These are phyloP conservation scores for Tetropium fuscum DNA, from an alignment of 2,888 invertebrate genomes.

Conservation along the genomic window DNA sequence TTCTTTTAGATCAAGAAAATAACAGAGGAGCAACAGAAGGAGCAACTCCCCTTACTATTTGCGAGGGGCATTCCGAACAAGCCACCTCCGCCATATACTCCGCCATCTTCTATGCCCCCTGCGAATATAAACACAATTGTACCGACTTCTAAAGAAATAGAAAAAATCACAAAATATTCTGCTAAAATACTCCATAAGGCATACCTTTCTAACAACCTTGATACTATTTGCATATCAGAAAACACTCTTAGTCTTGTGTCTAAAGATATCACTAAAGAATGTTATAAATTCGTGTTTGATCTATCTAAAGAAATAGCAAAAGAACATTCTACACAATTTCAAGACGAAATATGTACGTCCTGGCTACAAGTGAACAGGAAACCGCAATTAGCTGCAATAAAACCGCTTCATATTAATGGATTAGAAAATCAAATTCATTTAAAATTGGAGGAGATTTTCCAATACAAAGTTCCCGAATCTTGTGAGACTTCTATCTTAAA, in stretches of 20 bases:
- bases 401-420: constrained; percentile 66
- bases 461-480: constrained; percentile 67
- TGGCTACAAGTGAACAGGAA: constrained; percentile 67
- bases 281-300: constrained; percentile 72
- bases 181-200: constrained; percentile 66
- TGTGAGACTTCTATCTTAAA: constrained; percentile 72
- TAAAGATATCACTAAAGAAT: constrained; percentile 64
- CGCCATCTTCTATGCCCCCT: constrained; percentile 66
- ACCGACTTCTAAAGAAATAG: constrained; percentile 67
- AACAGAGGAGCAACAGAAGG: constrained; percentile 68
- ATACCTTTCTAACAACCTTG: constrained; percentile 57
- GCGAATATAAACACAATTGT: constrained; percentile 56
- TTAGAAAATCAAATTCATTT: constrained; percentile 68
- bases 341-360: constrained; percentile 65
- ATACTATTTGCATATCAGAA: constrained; percentile 57
- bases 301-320: constrained; percentile 72
- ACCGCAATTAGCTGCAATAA: constrained; percentile 61
- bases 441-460: constrained; percentile 69
- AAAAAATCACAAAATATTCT: constrained; percentile 65
- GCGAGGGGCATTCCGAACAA: constrained; percentile 79
- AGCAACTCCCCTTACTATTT: constrained; percentile 69
- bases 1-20: constrained; percentile 69
- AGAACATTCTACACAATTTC: constrained; percentile 67
- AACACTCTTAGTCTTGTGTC: constrained; percentile 53
- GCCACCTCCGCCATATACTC: constrained; percentile 81